A percentile compares a stretch with the other conserved stretches of the same genome.
phyloP scores from a whole-genome alignment of 2,797 vertebrate species.

The Enteromius trimaculatus region DNA sequence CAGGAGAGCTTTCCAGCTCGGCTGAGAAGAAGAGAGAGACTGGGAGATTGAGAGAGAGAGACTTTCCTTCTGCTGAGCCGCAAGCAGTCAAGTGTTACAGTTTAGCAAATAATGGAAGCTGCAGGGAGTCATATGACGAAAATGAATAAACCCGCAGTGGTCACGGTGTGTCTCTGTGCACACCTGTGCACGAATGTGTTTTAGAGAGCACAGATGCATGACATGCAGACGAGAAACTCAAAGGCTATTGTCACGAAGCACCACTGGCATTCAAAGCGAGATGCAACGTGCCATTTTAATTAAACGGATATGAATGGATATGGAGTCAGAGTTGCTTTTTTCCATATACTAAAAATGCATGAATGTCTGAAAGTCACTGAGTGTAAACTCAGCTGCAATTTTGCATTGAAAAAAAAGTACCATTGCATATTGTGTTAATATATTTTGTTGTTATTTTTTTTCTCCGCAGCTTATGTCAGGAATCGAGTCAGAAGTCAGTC shows the following conservation, averaged over 20 bases:
- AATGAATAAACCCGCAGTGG: slow-evolving; percentile 35
- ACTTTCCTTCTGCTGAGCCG: slow-evolving; percentile 27
- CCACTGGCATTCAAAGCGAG: background rate
- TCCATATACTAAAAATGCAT: background rate
- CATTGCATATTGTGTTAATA: background rate
- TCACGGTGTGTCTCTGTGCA: background rate
- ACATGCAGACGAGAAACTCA: background rate
- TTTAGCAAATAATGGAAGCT: slow-evolving; percentile 47
- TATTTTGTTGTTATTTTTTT: too few species aligned
- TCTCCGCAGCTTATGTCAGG: too few species aligned
- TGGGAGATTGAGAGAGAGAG: slow-evolving; percentile 41
- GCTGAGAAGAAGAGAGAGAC: slow-evolving; percentile 27
- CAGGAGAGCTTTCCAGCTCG: slow-evolving; percentile 49
- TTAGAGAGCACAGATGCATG: background rate
- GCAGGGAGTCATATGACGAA: slow-evolving; percentile 22
- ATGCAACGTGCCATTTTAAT: background rate
- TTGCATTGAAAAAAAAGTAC: background rate
- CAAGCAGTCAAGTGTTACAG: slow-evolving; percentile 51
- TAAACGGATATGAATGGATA: background rate
- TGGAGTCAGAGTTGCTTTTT: background rate
- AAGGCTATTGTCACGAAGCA: background rate
- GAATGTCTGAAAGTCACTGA: slow-evolving; percentile 3
- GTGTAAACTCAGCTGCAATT: background rate
- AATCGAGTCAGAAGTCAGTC: too few species aligned
- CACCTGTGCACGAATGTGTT: background rate